phyloP scores from a whole-genome alignment of 2,888 invertebrate species.

The Serrognathus titanus region DNA sequence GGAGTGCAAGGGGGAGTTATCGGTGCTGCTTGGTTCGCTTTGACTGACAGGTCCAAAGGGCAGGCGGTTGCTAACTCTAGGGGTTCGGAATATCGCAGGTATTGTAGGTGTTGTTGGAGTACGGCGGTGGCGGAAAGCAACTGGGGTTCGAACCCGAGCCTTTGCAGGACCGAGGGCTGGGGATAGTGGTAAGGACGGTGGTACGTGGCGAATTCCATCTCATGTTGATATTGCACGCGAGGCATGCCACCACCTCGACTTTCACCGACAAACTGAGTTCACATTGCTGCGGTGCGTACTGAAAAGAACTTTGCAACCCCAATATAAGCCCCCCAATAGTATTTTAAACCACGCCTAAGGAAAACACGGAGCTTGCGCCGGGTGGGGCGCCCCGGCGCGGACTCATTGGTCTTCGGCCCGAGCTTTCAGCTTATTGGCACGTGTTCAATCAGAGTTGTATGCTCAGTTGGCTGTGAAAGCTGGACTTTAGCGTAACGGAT shows the following conservation, averaged over 20 bases:
- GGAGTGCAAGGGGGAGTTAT: slow-evolving; percentile 77
- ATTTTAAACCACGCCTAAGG: slow-evolving; percentile 37
- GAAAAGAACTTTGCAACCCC: slow-evolving; percentile 11
- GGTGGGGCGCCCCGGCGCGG: slow-evolving; percentile 34
- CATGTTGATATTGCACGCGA: slow-evolving; percentile 41
- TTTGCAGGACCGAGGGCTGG: slow-evolving; percentile 38
- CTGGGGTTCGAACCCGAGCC: slow-evolving; percentile 41
- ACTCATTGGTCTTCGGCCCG: slow-evolving; percentile 31
- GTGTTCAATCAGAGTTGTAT: slow-evolving; percentile 33
- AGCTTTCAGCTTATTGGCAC: slow-evolving; percentile 34
- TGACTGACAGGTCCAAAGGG: slow-evolving; percentile 74
- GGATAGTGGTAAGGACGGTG: slow-evolving; percentile 28
- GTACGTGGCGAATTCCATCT: slow-evolving; percentile 36
- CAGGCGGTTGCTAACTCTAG: slow-evolving; percentile 50
- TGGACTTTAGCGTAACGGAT: slow-evolving; percentile 18
- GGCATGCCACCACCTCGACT: slow-evolving; percentile 41
- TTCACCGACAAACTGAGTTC: slow-evolving; percentile 19
- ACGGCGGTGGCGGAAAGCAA: slow-evolving; percentile 36
- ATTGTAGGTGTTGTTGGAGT: slow-evolving; percentile 51
- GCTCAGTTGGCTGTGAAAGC: slow-evolving; percentile 30
- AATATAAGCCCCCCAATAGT: slow-evolving; percentile 35
- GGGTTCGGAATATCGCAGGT: slow-evolving; percentile 59
- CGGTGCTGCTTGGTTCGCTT: slow-evolving; percentile 60
- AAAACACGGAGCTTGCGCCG: slow-evolving; percentile 36
- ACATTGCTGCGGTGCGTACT: slow-evolving; percentile 14